Conservation (phyloP, 2,888 invertebrate species). For the Agrotis segetum region DNA sequence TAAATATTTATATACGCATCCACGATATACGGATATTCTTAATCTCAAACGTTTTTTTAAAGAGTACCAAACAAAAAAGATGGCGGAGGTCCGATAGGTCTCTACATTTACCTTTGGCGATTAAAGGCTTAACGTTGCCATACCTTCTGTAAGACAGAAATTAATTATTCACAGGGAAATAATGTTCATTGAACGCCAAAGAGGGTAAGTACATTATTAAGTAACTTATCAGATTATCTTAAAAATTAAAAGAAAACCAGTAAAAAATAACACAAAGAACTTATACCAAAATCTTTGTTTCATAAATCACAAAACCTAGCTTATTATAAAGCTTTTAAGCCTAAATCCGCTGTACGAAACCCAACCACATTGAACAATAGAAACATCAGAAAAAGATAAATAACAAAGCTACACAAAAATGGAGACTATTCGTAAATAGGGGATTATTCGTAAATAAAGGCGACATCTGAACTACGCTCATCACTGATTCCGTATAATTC, state of each 20-base stretch:
- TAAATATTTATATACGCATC: too few relatives aligned
- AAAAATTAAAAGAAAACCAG: neutral
- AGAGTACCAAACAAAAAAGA: too few relatives aligned
- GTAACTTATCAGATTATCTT: neutral
- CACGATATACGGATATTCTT: too few relatives aligned
- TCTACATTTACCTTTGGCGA: too few relatives aligned
- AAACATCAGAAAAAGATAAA: conserved; percentile 22
- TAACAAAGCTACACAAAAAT: conserved; percentile 30
- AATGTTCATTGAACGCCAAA: too few relatives aligned
- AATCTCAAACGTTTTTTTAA: too few relatives aligned
- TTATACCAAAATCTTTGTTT: neutral
- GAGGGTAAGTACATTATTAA: too few relatives aligned
- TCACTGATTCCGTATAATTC: conserved; percentile 71
- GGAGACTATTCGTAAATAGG: conserved; percentile 28
- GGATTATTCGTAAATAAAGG: conserved; percentile 59
- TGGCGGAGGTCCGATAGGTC: too few relatives aligned
- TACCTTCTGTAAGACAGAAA: too few relatives aligned
- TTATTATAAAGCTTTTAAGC: conserved; percentile 11
- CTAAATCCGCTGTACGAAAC: conserved; percentile 10
- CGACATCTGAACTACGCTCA: conserved; percentile 63
- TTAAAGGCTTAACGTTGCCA: too few relatives aligned
- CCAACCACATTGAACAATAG: neutral
- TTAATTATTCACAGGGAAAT: too few relatives aligned
- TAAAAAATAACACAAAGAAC: neutral
- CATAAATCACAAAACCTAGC: neutral